Base-by-base conservation (phyloP, 2,888 invertebrate species). In the Epistrophe grossulariae region DNA sequence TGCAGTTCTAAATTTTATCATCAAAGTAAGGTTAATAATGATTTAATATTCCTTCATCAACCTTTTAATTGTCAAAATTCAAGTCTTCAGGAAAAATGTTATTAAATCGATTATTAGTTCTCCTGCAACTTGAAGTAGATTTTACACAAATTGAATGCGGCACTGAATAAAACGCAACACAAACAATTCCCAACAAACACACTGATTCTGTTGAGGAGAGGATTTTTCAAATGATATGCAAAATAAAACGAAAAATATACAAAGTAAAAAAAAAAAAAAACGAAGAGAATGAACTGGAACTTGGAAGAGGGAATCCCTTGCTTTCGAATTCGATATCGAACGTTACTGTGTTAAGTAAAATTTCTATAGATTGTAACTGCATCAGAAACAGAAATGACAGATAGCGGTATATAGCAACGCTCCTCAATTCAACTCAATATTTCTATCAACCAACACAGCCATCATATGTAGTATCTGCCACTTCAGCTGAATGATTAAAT, bases 401-500 rank as follows among this genome's bases (percentile, higher is more conserved):
- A 28, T 28, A 66, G 59, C 40, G 17, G 24, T 24, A 17, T 24
- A 17, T 24, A 28, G 24, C 55, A 48, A 43, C 38, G 40, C 71
- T 70, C 52, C 38, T 17, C n/a, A 24, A 64, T 17, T 57, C 57
- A 17, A 70, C 40, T 38, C 40, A 19, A 35, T 7, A 13, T 28
- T 45, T 45, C 15, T 28, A 52, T 24, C 1, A 4, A 5, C 24
- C 31, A 15, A 24, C 13, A 55, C 24, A 28, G 13, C 28, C 40
- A 64, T 43, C 28, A 43, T n/a, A 24, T 24, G 3, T 3, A 24
- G 3, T 24, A 43, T 43, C 62, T 52, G 72, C 40, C 77, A 62
- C 66, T 79, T 50, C 57, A 71, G 62, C 17, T 79, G 78, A 81
- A 81, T 81, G 81, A 81, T 78, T 74, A 85, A 85, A 85, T 85